A percentile compares a stretch with the other conserved stretches of the same genome.
Conservation (phyloP, 2,113 vertebrate species). For the Albula glossodonta region DNA sequence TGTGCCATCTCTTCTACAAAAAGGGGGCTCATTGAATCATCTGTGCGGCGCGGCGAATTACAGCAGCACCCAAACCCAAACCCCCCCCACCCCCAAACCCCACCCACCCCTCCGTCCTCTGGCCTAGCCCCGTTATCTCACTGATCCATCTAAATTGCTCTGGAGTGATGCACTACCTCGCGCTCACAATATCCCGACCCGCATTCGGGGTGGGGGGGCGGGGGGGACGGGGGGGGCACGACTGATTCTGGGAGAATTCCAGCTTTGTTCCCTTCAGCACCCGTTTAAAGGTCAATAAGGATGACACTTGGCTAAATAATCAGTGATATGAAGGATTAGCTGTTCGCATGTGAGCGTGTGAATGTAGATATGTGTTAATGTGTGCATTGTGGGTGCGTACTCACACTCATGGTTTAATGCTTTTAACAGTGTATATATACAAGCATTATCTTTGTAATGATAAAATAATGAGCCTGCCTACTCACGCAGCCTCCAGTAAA, state of each 20-base stretch:
- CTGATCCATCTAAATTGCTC: neutral
- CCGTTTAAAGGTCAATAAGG: neutral
- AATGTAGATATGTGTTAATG: neutral
- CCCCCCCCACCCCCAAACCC: no score
- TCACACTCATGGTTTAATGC: no score
- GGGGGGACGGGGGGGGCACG: neutral
- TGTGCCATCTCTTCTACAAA: neutral
- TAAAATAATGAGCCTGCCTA: no score
- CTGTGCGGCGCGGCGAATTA: neutral
- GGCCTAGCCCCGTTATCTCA: neutral
- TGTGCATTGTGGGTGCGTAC: neutral
- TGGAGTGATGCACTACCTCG: neutral
- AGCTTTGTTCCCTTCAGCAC: neutral
- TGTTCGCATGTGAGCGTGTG: neutral
- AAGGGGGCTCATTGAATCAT: neutral
- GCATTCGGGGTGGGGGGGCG: no score
- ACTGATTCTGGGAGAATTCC: neutral
- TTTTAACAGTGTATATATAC: no score
- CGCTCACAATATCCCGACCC: neutral
- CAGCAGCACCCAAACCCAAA: neutral
- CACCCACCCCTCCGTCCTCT: neutral
- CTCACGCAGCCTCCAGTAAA: no score
- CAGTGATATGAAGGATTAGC: neutral
- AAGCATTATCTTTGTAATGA: no score
- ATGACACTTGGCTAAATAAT: neutral